A percentile compares a stretch with the other conserved stretches of the same genome.
These are phyloP conservation scores for Hirtodrosophila trivittata DNA, from an alignment of 2,888 invertebrate species.

Conservation along the genomic window DNA sequence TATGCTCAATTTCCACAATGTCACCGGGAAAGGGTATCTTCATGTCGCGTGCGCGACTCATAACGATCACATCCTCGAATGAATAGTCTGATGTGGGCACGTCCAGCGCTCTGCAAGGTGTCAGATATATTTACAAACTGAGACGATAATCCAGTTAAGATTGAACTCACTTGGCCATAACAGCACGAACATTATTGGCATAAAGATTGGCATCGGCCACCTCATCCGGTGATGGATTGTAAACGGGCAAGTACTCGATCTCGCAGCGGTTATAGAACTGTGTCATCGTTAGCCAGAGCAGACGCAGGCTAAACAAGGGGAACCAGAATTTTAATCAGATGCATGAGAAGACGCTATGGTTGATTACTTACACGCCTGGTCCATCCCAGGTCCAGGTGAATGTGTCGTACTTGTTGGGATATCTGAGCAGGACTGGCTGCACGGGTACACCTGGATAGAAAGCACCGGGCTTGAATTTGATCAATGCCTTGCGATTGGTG, in stretches of 20 bases:
- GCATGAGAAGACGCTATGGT: too few relatives aligned
- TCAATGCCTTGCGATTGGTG: constrained; percentile 95
- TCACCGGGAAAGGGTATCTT: constrained; percentile 90
- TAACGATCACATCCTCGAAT: constrained; percentile 94
- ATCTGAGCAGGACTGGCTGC: constrained; percentile 96
- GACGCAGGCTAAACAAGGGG: constrained; percentile 87
- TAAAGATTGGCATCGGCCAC: constrained; percentile 93
- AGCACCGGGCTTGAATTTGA: constrained; percentile 95
- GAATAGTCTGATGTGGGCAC: constrained; percentile 95
- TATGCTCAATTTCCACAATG: constrained; percentile 91
- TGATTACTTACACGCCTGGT: constrained; percentile 93
- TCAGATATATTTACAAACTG: background rate
- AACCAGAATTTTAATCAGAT: background rate
- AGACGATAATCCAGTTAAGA: constrained; percentile 64
- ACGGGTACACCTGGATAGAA: constrained; percentile 98
- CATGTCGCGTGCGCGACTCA: constrained; percentile 92
- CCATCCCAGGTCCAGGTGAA: constrained; percentile 98
- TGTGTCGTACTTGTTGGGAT: constrained; percentile 94
- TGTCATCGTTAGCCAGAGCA: constrained; percentile 94
- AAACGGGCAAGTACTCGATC: constrained; percentile 96
- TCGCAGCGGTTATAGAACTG: constrained; percentile 94
- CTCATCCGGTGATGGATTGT: constrained; percentile 94
- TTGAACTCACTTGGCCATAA: constrained; percentile 93
- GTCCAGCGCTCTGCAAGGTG: constrained; percentile 88
- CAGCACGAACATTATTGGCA: constrained; percentile 93